Conservation (phyloP, 1,140 invertebrate species). For the Gryon sp. region DNA sequence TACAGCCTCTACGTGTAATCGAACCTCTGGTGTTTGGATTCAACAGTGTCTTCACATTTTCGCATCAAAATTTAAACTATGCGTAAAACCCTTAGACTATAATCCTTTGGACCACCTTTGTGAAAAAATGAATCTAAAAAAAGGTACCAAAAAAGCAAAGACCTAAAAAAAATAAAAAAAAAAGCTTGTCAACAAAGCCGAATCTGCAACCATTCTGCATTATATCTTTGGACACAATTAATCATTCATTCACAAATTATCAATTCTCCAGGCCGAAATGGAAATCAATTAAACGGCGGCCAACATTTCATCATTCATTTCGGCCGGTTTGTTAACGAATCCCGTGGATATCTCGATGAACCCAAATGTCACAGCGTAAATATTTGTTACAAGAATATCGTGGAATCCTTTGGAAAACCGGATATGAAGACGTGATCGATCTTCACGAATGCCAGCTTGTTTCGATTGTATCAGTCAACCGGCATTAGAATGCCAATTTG, state of each 20-base stretch:
- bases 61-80: constrained; percentile 23
- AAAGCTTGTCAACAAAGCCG: constrained; percentile 26
- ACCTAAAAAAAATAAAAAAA: constrained; percentile 1
- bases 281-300: constrained; percentile 45
- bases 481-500: constrained; percentile 42
- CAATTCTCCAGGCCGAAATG: constrained; percentile 13
- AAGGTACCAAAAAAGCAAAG: neutral
- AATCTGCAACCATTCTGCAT: constrained; percentile 40
- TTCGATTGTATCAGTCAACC: constrained; percentile 44
- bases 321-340: constrained; percentile 31
- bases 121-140: neutral
- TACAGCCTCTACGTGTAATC: constrained; percentile 1
- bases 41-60: neutral
- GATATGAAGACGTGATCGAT: constrained; percentile 36
- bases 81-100: neutral
- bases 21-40: too few relatives aligned
- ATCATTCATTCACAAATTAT: constrained; percentile 40
- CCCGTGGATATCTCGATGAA: constrained; percentile 33
- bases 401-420: constrained; percentile 36
- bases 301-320: constrained; percentile 52
- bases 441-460: constrained; percentile 7
- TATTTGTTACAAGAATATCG: constrained; percentile 41
- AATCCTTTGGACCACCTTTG: constrained; percentile 33
- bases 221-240: constrained; percentile 39
- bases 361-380: constrained; percentile 39